Evolutionary conservation across 1,140 invertebrate species (phyloP), one percentile per base, ranked within the genome.

Genomic region (Pollicipes pollicipes): DNA sequence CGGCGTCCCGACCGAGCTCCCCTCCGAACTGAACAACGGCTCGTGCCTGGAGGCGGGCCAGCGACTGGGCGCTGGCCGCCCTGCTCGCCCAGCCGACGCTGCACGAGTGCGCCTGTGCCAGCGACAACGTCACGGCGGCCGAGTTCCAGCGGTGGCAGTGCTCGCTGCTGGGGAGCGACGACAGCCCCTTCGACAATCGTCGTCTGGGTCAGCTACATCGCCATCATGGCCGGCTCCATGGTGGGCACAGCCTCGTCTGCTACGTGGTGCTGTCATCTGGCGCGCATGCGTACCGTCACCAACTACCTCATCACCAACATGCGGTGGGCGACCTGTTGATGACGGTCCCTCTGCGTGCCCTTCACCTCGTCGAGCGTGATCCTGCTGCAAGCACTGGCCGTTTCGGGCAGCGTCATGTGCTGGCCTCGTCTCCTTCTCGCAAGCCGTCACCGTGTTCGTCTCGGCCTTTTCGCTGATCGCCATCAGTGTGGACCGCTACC

Each of bases 291-390:
- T 73, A 92, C 90, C 0, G 89, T 93, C 0, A 93, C 90, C 1
- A 93, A 93, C 76, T 90, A 88, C 76, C 91, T 93, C 77, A 93
- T 93, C 73, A 86, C 87, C 73, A 93, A 93, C 79, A 79, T 95
- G 89, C 91, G 0, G 80, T 93, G 16, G 89, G 90, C 29, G 91
- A 95, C 77, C 86, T 95, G 28, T 79, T 92, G 32, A 91, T 93
- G 85, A 87, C 90, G 0, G 74, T 92, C n/a, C 1, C 86, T 93
- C 72, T 93, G 90, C 76, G 86, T 93, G n/a, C 91, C 91, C 1
- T 92, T 92, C 74, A 88, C 89, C 3, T 91, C 90, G 73, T 83
- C 92, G 0, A 84, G 89, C 3, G 86, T 84, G 30, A 79, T 91
- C 58, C 81, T 91, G 29, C 79, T 90, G 27, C 84, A n/a, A 86